Evolutionary conservation across 2,113 vertebrate genomes (phyloP), one percentile per base, ranked within the genome.

Genomic region (Guaruba guarouba): DNA sequence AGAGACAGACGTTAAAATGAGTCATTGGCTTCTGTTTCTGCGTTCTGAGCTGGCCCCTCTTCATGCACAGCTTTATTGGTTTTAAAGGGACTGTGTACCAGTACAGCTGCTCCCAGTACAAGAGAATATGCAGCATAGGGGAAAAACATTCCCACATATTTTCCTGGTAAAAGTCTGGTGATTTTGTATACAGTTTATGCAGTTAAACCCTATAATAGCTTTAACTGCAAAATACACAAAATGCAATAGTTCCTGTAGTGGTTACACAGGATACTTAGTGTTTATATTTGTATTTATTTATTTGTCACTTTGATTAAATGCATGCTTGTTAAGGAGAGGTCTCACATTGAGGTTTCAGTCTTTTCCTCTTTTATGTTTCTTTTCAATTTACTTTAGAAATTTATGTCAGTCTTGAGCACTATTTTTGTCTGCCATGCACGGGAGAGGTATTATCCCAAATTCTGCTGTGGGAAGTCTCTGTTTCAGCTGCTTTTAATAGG

Each of bases 1-100:
- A 91, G 89, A 91, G 84, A 74, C 55, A 87, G 87, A 80, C 22
- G 0, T 82, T 95, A 44, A 84, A 76, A 92, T 85, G 91, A 96
- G 83, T 92, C 81, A 87, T 3, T 91, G 67, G 74, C 75, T 97
- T 91, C 73, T 90, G 88, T 74, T 73, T 73, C 88, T 92, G 80
- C 13, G 8, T 71, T 93, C 66, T 81, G 74, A 88, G 89, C 66
- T 87, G 81, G 81, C 15, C 70, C n/a, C 44, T 92, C 68, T 73
- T 81, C 91, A 66, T 85, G 68, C 33, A 71, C 46, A 49, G 17
- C 79, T 96, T 87, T 80, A 73, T 29, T 76, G 59, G 62, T 63
- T 94, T 94, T 91, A 88, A 90, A 94, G 75, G 78, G 49, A 67
- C 70, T 11, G 4, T 39, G 69, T 28, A 78, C 67, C 49, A 84